Evolutionary conservation across 1,140 invertebrate genomes (phyloP).

Genomic region (Drosophila rufa): DNA sequence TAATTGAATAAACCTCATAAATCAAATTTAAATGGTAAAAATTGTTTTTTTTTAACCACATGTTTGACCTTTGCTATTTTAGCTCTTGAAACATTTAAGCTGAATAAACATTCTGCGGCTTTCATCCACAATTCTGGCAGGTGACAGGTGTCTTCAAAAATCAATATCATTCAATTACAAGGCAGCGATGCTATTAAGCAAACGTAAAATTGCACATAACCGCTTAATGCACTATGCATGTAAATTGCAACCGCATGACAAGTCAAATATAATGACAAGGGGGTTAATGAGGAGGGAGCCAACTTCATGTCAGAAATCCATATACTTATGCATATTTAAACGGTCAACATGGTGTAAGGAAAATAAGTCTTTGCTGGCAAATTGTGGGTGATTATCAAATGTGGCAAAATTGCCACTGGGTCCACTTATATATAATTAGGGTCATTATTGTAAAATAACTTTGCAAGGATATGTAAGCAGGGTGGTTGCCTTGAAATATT

Average conservation of each 20-base stretch:
- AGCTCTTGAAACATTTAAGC: neutral
- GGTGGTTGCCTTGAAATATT: neutral
- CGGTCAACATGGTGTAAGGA: neutral
- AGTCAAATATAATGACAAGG: constrained; percentile 1
- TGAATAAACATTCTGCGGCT: neutral
- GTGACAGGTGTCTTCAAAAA: neutral
- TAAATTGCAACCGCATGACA: constrained; percentile 34
- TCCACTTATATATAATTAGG: neutral
- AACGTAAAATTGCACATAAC: constrained; percentile 15
- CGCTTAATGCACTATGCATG: constrained; percentile 24
- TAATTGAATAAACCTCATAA: too few species aligned
- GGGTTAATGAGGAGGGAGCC: neutral
- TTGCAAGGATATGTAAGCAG: neutral
- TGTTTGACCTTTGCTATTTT: too few species aligned
- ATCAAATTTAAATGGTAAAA: too few species aligned
- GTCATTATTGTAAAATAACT: constrained; percentile 1
- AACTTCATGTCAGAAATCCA: neutral
- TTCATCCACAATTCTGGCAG: neutral
- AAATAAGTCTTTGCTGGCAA: neutral
- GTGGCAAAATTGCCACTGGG: neutral
- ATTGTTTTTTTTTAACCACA: too few species aligned
- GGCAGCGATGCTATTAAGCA: constrained; percentile 4
- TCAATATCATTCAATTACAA: constrained; percentile 23
- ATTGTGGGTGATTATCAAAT: constrained; percentile 4
- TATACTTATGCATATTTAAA: neutral